phyloP scores from a whole-genome alignment of 2,797 vertebrate genomes.

The Heterohyrax brucei region DNA sequence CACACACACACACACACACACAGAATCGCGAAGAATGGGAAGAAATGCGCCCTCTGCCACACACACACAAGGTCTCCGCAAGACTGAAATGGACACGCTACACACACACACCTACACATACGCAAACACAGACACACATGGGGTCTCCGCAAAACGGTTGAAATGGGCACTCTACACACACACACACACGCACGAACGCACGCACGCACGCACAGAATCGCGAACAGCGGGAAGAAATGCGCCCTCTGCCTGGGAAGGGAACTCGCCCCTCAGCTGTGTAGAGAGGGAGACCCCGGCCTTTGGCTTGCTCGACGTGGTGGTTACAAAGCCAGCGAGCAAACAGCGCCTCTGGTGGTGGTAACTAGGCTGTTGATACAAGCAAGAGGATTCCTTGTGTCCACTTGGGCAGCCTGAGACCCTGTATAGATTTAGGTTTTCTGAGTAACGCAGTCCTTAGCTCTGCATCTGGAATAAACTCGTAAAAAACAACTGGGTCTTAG shows the following conservation, averaged over 20 bases:
- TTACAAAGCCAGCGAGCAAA: not conserved
- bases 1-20: not conserved
- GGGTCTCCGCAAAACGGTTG: too few relatives aligned
- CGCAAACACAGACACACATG: too few relatives aligned
- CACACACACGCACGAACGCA: not conserved
- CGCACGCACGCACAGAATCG: not conserved
- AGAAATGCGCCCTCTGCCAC: not conserved
- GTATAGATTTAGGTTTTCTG: not conserved
- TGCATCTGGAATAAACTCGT: not conserved
- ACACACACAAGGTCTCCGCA: not conserved
- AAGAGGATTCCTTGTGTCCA: not conserved
- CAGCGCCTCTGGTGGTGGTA: conserved; percentile 75
- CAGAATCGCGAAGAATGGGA: not conserved
- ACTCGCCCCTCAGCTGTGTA: too few relatives aligned
- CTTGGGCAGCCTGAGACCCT: rapidly evolving
- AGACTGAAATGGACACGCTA: too few relatives aligned
- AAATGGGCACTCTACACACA: too few relatives aligned
- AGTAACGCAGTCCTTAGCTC: not conserved
- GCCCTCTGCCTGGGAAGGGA: not conserved
- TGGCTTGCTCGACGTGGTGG: not conserved
- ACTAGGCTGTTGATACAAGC: not conserved
- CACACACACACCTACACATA: not conserved
- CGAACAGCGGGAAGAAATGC: not conserved
- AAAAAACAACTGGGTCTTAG: not conserved
- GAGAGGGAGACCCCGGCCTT: not conserved